These are phyloP conservation scores for Lingula anatina DNA, from an alignment of 2,888 invertebrate genomes.

Conservation along the genomic window DNA sequence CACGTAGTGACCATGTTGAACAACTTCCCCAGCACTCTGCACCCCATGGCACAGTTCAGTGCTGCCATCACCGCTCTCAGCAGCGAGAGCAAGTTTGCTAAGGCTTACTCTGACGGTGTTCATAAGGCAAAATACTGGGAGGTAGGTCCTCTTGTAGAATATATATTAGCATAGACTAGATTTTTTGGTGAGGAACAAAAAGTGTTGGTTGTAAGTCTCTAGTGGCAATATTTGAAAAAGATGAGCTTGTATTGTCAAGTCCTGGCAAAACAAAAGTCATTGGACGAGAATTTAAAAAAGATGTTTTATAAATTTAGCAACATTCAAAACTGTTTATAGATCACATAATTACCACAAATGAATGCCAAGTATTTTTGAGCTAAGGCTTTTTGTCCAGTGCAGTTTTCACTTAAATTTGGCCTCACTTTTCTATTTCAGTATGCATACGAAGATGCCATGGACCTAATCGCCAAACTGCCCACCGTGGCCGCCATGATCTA, in stretches of 20 bases:
- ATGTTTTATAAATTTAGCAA: too few species aligned
- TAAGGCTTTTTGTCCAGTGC: background rate
- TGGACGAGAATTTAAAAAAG: too few species aligned
- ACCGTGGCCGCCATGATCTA: constrained; percentile 92
- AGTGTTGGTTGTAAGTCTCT: background rate
- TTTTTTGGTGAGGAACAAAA: too few species aligned
- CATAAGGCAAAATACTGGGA: constrained; percentile 91
- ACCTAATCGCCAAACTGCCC: constrained; percentile 89
- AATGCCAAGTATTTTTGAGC: too few species aligned
- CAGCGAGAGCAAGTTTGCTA: constrained; percentile 85
- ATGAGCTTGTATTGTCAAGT: too few species aligned
- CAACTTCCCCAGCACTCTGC: constrained; percentile 81
- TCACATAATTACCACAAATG: too few species aligned
- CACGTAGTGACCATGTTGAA: constrained; percentile 92
- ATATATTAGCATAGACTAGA: too few species aligned
- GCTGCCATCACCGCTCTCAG: constrained; percentile 87
- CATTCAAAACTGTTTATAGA: too few species aligned
- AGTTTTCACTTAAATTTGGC: background rate
- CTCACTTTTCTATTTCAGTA: constrained; percentile 54
- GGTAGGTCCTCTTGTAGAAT: constrained; percentile 40
- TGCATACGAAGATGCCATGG: constrained; percentile 88
- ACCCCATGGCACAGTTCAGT: constrained; percentile 92
- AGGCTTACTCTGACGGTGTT: constrained; percentile 83
- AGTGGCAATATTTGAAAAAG: too few species aligned
- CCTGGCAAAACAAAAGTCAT: too few species aligned